These are phyloP conservation scores for Platysteira castanea DNA, from an alignment of 2,113 vertebrate species.

Conservation along the genomic window DNA sequence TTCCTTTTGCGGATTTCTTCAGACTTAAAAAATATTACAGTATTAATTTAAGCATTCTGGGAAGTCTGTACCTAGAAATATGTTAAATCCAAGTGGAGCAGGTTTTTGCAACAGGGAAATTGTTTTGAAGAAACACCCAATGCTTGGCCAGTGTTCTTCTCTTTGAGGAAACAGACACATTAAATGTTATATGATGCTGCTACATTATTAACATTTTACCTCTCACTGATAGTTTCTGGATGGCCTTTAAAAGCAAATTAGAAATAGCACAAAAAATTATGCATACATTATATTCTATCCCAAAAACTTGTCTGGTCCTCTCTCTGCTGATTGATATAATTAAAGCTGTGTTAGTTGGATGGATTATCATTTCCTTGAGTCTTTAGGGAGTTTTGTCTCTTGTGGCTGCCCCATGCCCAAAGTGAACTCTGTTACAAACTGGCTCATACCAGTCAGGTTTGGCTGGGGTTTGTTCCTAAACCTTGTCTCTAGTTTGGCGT, in stretches of 20 bases:
- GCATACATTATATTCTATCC: neutral
- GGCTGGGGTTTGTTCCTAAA: fast-evolving
- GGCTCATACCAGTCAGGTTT: neutral
- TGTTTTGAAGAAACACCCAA: neutral
- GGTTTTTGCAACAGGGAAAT: slow-evolving; percentile 20
- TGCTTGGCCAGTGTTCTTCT: neutral
- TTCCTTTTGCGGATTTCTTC: slow-evolving; percentile 28
- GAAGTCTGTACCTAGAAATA: neutral
- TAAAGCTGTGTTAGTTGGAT: slow-evolving; percentile 43
- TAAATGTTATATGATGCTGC: neutral
- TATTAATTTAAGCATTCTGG: slow-evolving; percentile 23
- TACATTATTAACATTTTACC: slow-evolving; percentile 16
- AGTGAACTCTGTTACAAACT: neutral
- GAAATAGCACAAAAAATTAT: slow-evolving; percentile 28
- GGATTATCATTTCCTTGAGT: slow-evolving; percentile 32
- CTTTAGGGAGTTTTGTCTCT: neutral
- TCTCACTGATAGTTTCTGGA: slow-evolving; percentile 22
- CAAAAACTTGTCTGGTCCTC: slow-evolving; percentile 18
- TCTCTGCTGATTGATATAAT: slow-evolving; percentile 48
- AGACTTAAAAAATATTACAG: slow-evolving; percentile 27
- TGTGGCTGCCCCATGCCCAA: neutral
- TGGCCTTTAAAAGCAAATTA: slow-evolving; percentile 26
- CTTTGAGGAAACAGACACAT: neutral
- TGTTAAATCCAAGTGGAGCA: neutral
- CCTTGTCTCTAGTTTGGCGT: neutral